Evolutionary conservation across 2,113 vertebrate species (phyloP).

Genomic region (Paraplagusia blochii): DNA sequence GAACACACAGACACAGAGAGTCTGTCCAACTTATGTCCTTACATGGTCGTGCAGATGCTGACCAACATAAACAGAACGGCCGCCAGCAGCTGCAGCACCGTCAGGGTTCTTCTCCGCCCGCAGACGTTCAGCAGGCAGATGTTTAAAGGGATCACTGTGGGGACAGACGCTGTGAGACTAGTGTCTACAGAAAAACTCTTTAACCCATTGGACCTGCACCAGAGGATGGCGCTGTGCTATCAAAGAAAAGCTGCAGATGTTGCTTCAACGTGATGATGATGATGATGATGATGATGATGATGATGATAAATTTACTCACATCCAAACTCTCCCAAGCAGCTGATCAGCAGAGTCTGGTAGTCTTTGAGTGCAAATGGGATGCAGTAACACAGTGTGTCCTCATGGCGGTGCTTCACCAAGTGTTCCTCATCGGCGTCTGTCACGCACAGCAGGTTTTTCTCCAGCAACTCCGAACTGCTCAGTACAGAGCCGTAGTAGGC

Average conservation of each 20-base stretch:
- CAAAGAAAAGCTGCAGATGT: no score
- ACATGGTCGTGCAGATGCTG: constrained; percentile 90
- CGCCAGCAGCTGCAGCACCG: constrained; percentile 80
- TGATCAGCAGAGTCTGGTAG: constrained; percentile 90
- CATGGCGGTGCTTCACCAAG: constrained; percentile 49
- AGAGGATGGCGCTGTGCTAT: no score
- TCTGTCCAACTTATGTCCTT: constrained; percentile 20
- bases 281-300: no score
- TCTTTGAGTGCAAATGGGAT: constrained; percentile 76
- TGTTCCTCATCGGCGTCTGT: constrained; percentile 28
- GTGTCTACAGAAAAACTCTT: no score
- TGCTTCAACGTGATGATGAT: no score
- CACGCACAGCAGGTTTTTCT: constrained; percentile 83
- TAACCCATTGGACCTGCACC: no score
- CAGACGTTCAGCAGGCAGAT: constrained; percentile 84
- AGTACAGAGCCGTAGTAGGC: constrained; percentile 90
- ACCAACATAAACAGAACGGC: constrained; percentile 87
- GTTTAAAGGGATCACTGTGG: constrained; percentile 87
- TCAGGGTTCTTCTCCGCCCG: constrained; percentile 81
- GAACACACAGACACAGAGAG: not conserved
- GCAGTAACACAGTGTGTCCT: constrained; percentile 80
- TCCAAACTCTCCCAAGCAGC: constrained; percentile 86
- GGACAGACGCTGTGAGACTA: constrained; percentile 6
- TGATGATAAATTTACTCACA: constrained; percentile 64
- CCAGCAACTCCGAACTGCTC: constrained; percentile 87